Evolutionary conservation across 2,113 vertebrate species (phyloP).

Genomic region (Danio rerio): DNA sequence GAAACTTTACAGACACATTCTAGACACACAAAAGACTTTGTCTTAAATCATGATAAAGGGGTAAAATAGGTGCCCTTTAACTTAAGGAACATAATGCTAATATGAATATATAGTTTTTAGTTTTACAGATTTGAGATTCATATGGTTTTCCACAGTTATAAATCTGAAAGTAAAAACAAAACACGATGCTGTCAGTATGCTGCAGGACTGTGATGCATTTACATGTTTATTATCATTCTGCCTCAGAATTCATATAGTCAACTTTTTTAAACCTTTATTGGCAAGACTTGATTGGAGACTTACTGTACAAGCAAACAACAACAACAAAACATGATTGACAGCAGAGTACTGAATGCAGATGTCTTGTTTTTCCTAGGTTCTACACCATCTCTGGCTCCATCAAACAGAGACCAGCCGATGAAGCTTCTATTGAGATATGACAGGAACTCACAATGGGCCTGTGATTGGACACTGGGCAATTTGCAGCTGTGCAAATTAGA

Average conservation of each 20-base stretch:
- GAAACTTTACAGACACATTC: too few relatives aligned
- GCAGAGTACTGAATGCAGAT: background rate
- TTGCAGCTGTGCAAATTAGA: slow-evolving; percentile 43
- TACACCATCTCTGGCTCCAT: slow-evolving; percentile 68
- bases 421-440: slow-evolving; percentile 70
- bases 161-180: background rate
- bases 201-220: background rate
- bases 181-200: background rate
- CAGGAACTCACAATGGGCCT: slow-evolving; percentile 23
- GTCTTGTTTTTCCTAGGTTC: slow-evolving; percentile 63
- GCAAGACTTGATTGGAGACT: background rate
- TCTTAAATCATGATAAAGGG: too few relatives aligned
- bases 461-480: slow-evolving; percentile 51
- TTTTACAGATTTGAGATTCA: background rate
- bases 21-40: too few relatives aligned
- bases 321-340: background rate
- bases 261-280: background rate
- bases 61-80: too few relatives aligned
- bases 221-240: background rate
- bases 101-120: background rate
- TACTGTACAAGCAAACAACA: background rate
- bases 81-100: too few relatives aligned
- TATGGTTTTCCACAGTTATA: background rate
- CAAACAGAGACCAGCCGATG: slow-evolving; percentile 62
- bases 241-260: background rate